Percentiles rank a stretch among this genome's conserved stretches.
Conservation (phyloP, 1,140 invertebrate species). For the Nasonia longicornis region DNA sequence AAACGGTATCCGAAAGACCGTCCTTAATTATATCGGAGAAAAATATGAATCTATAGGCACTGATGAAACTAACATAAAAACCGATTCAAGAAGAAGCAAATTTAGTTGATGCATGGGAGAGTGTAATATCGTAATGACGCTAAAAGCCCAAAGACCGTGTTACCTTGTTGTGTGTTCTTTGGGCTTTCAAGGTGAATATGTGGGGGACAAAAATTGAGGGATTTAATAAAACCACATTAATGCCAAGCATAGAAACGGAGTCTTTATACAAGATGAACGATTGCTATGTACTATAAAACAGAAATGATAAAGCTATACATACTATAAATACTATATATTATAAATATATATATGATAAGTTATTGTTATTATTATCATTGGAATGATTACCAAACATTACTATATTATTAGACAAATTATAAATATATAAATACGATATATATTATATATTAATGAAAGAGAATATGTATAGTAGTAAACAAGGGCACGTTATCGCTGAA, state of each 20-base stretch:
- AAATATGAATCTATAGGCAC: background rate
- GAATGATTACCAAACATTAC: constrained; percentile 61
- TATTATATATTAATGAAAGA: constrained; percentile 17
- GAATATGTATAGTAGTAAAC: constrained; percentile 29
- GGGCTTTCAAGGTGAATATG: constrained; percentile 51
- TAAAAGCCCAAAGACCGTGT: constrained; percentile 63
- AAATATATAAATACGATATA: constrained; percentile 48
- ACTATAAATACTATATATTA: constrained; percentile 64
- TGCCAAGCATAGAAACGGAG: constrained; percentile 46
- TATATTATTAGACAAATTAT: constrained; percentile 59
- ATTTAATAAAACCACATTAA: constrained; percentile 1
- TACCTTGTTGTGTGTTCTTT: constrained; percentile 68
- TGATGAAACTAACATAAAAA: constrained; percentile 18
- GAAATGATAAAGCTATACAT: constrained; percentile 46
- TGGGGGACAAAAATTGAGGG: background rate
- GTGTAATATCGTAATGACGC: constrained; percentile 44
- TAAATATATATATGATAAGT: constrained; percentile 61
- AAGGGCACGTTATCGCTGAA: constrained; percentile 2
- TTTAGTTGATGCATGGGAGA: constrained; percentile 45
- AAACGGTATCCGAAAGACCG: constrained; percentile 39
- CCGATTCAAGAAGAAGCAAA: constrained; percentile 44
- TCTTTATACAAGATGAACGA: constrained; percentile 64
- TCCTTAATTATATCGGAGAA: constrained; percentile 24
- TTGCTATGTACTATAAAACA: constrained; percentile 61
- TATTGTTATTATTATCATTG: constrained; percentile 64